Evolutionary conservation across 2,888 invertebrate species (phyloP), one percentile per base, ranked within the genome.

Genomic region (Lycia hirtaria): DNA sequence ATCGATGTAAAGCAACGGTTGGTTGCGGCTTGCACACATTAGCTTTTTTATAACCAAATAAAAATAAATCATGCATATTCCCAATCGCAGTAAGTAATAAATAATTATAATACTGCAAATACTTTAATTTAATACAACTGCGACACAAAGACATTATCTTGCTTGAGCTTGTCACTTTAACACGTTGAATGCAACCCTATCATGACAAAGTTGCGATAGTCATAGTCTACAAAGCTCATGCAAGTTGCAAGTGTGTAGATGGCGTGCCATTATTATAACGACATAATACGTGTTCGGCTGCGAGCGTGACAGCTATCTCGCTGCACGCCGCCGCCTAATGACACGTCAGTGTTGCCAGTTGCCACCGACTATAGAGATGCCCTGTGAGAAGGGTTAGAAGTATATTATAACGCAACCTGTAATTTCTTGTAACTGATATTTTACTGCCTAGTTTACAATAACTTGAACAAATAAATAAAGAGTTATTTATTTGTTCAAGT

Each of bases 321-420:
- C 55, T 66, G 65, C 62, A 62, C 69, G 65, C 57, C 50, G 63
- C 69, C 80, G 63, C 69, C 80, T 85, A 86, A 85, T 86, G 85
- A 86, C 83, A 82, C 76, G 80, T 83, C 80, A 80, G 73, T 67
- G 50, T 63, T 69, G 61, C 56, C 56, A 58, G 50, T 63, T 69
- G 61, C 56, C 56, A 58, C 69, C 72, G 75, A 76, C 72, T 65
- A n/a, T n/a, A 75, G 70, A 59, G 69, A 60, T 45, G 75, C 35
- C 26, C 15, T 12, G 17, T 14, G 24, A 2, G 14, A 24, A 7
- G 7, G n/a, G 14, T 3, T 26, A 28, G 3, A 28, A 5, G 3
- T 41, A 44, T 53, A n/a, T 52, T 43, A 52, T 48, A 28, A 26
- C 12, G 7, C 4, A n/a, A 10, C 4, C 1, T n/a, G 20, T n/a